Evolutionary conservation across 2,797 vertebrate species (phyloP).

Genomic region (Smutsia gigantea): DNA sequence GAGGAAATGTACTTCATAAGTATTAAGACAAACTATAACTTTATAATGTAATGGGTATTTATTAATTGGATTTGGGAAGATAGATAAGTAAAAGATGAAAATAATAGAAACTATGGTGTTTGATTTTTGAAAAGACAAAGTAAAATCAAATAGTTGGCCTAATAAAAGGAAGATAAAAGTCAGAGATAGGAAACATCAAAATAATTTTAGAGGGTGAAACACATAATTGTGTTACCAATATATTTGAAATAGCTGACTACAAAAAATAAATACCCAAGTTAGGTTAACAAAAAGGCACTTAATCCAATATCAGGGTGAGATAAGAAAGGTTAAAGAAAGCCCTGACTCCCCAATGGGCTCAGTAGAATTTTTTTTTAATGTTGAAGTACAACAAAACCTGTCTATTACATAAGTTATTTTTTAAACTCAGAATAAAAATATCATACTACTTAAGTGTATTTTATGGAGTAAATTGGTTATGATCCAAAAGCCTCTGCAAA

Average conservation of each 20-base stretch:
- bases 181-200: neutral
- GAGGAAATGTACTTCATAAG: neutral
- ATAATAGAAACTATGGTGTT: neutral
- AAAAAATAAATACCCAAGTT: neutral
- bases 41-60: neutral
- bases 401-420: neutral
- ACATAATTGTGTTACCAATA: neutral
- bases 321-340: neutral
- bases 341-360: neutral
- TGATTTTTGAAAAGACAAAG: neutral
- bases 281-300: neutral
- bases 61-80: neutral
- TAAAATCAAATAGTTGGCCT: slow-evolving; percentile 6
- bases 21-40: neutral
- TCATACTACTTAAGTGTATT: neutral
- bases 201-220: neutral
- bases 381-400: neutral
- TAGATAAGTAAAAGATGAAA: neutral
- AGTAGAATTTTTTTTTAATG: neutral
- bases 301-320: neutral
- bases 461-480: neutral
- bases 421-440: neutral
- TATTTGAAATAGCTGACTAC: neutral
- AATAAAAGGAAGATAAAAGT: neutral
- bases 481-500: neutral